Conservation (phyloP, 2,113 vertebrate species). For the Callocephalon fimbriatum region DNA sequence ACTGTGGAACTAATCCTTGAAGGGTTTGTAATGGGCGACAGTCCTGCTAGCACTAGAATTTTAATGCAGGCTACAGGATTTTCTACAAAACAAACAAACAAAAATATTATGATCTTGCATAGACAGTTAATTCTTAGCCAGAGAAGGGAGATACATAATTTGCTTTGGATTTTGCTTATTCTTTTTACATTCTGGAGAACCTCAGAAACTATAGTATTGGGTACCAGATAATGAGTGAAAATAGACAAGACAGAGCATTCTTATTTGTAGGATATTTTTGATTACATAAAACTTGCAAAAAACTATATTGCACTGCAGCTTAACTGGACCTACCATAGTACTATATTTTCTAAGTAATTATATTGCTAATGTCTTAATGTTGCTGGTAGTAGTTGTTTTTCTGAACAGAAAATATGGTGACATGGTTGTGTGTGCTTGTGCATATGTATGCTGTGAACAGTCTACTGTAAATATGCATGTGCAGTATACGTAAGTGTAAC, state of each 20-base stretch:
- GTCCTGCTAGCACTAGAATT: neutral
- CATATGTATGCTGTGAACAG: neutral
- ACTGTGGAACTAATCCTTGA: neutral
- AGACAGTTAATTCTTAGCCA: neutral
- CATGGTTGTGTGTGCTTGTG: neutral
- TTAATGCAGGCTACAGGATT: neutral
- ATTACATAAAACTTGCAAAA: neutral
- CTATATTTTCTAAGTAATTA: neutral
- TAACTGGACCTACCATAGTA: neutral
- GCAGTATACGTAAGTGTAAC: too few species aligned
- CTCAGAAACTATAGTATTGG: neutral
- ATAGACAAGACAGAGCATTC: neutral
- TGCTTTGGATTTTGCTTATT: neutral
- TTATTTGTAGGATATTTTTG: neutral
- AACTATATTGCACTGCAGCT: neutral
- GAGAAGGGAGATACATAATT: neutral
- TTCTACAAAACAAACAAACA: neutral
- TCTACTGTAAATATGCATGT: neutral
- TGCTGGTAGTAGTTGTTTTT: neutral
- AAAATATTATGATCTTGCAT: neutral
- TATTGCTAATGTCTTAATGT: neutral
- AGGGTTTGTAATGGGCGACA: neutral
- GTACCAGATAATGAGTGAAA: neutral
- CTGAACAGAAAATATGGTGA: neutral
- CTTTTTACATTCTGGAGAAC: neutral